Evolutionary conservation across 1,140 invertebrate species (phyloP), one percentile per base, ranked within the genome.

Genomic region (Oscheius sp.): DNA sequence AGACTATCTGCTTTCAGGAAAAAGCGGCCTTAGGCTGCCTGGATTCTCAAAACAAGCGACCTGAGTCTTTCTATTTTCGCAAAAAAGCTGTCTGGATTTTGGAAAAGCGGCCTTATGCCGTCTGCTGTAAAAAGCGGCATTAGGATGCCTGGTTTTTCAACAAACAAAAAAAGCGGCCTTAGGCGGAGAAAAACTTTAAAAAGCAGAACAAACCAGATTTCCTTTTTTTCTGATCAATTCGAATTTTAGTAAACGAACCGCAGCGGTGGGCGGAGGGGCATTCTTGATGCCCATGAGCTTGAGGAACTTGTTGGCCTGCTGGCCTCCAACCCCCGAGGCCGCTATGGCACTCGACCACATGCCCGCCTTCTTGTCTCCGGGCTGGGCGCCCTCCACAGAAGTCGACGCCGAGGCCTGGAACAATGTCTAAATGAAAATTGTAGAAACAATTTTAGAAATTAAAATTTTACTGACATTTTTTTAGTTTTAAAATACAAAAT

Each of bases 231-330:
- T 34, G 62, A 65, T 20, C 18, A 32, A 20, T 58, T 45, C 72
- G 26, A n/a, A n/a, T n/a, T n/a, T n/a, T n/a, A n/a, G n/a, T n/a
- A n/a, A n/a, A n/a, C n/a, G n/a, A n/a, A n/a, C n/a, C n/a, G n/a
- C n/a, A n/a, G n/a, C n/a, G n/a, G 67, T 38, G 10, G 58, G 32
- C 26, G 36, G 52, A 23, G 68, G 49, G 1, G 73, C 45, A 36
- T 75, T 75, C 29, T 75, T 75, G 18, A 75, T 73, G 4, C 73
- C 73, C 68, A 75, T 73, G n/a, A 75, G 31, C 32, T 63, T 49
- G 32, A 70, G 42, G 32, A 75, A 75, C 52, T 75, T 75, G 36
- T 63, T 71, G 7, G 68, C 62, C 36, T 75, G 68, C 15, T 38
- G 32, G 2, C 36, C 36, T 15, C 46, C 61, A n/a, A 69, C 73